phyloP scores from a whole-genome alignment of 2,888 invertebrate genomes.

The Lucinisca nassula region DNA sequence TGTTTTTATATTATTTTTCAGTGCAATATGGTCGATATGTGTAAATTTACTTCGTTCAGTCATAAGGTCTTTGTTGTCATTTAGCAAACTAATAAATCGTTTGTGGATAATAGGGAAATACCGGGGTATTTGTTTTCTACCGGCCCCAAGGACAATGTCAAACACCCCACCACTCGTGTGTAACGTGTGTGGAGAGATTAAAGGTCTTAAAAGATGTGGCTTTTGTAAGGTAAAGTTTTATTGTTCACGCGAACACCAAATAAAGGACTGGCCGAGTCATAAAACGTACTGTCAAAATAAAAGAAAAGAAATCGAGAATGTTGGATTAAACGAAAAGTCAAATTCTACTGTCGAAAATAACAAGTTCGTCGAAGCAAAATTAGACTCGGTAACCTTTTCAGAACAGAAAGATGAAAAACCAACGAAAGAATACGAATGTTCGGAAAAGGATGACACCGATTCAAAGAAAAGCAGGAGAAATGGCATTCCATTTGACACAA shows the following conservation, averaged over 20 bases:
- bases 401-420: not conserved
- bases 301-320: not conserved
- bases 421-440: not conserved
- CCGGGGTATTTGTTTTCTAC: too few relatives aligned
- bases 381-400: too few relatives aligned
- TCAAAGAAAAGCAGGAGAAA: not conserved
- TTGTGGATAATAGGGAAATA: too few relatives aligned
- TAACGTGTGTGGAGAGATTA: constrained; percentile 51
- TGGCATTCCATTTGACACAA: constrained; percentile 57
- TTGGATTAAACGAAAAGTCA: not conserved
- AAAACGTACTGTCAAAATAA: constrained; percentile 49
- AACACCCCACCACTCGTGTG: constrained; percentile 24
- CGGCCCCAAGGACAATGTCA: not conserved
- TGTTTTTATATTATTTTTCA: too few relatives aligned
- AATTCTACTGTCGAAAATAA: not conserved
- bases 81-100: too few relatives aligned
- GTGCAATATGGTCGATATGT: too few relatives aligned
- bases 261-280: constrained; percentile 67
- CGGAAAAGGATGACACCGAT: not conserved
- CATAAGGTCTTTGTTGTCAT: too few relatives aligned
- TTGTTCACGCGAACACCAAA: constrained; percentile 71
- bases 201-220: constrained; percentile 65
- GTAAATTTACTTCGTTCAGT: too few relatives aligned
- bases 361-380: too few relatives aligned
- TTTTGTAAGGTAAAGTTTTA: constrained; percentile 63